These are phyloP conservation scores for Charina bottae DNA, from an alignment of 2,113 vertebrate species.

Conservation along the genomic window DNA sequence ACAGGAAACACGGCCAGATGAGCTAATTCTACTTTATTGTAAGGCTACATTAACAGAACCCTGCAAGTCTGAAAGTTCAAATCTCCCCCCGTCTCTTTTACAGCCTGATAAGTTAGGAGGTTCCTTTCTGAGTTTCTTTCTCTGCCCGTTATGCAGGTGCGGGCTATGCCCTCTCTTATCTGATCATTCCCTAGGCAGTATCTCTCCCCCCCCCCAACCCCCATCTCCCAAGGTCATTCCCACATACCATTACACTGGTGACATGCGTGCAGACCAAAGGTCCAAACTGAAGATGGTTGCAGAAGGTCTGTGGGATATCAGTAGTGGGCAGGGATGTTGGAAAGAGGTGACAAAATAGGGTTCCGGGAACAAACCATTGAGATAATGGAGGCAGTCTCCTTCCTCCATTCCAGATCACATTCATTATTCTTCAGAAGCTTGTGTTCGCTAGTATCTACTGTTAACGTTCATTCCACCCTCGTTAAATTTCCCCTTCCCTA, in stretches of 20 bases:
- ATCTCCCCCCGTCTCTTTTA: too few species aligned
- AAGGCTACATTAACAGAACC: too few species aligned
- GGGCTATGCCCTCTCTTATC: too few species aligned
- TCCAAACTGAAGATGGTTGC: not conserved
- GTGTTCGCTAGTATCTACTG: not conserved
- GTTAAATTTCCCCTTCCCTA: not conserved
- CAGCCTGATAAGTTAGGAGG: too few species aligned
- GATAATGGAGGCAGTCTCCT: slow-evolving; percentile 5
- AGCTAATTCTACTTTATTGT: too few species aligned
- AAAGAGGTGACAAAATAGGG: slow-evolving; percentile 13
- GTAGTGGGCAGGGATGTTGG: not conserved
- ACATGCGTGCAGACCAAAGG: not conserved
- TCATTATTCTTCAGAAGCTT: not conserved
- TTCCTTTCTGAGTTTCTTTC: too few species aligned
- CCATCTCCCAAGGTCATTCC: too few species aligned
- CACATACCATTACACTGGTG: not conserved
- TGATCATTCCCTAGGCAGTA: too few species aligned
- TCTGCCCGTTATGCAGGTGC: too few species aligned
- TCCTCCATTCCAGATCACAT: slow-evolving; percentile 28
- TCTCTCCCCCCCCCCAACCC: too few species aligned
- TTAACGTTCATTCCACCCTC: not conserved
- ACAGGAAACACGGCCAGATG: too few species aligned
- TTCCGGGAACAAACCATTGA: not conserved
- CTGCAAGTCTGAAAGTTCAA: too few species aligned
- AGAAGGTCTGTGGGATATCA: not conserved